Evolutionary conservation across 2,797 vertebrate species (phyloP).

Genomic region (Hippocampus kuda): DNA sequence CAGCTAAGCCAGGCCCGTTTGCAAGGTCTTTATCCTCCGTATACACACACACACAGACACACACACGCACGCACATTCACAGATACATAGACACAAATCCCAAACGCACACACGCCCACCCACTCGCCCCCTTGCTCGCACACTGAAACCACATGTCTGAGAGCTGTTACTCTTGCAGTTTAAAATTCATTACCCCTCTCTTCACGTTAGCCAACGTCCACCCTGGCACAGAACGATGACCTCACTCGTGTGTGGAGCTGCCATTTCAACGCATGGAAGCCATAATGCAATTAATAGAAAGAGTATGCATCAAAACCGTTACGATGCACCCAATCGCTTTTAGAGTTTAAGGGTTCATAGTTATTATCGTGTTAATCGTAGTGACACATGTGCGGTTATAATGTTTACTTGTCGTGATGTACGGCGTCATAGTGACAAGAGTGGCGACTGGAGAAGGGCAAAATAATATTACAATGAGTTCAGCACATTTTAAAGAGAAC

Average conservation of each 20-base stretch:
- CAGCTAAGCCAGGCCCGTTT: slow-evolving; percentile 77
- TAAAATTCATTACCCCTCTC: slow-evolving; percentile 78
- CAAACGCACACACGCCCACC: slow-evolving; percentile 57
- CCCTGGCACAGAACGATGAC: not conserved
- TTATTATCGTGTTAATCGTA: not conserved
- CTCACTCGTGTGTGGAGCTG: not conserved
- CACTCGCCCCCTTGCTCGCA: slow-evolving; percentile 57
- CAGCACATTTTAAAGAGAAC: not conserved
- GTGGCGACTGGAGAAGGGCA: not conserved
- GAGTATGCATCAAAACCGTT: not conserved
- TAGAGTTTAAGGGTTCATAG: not conserved
- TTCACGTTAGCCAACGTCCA: slow-evolving; percentile 59
- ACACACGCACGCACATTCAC: slow-evolving; percentile 41
- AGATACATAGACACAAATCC: slow-evolving; percentile 62
- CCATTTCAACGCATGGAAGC: not conserved
- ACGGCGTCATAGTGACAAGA: not conserved
- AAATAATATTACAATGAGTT: not conserved
- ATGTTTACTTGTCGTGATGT: not conserved
- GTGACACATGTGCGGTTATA: not conserved
- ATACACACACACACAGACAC: slow-evolving; percentile 63
- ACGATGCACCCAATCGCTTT: not conserved
- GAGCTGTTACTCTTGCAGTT: slow-evolving; percentile 70
- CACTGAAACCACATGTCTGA: slow-evolving; percentile 69
- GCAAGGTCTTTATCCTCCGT: slow-evolving; percentile 76
- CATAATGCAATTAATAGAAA: not conserved